Percentiles rank a stretch among this genome's conserved stretches.
Evolutionary conservation across 1,140 invertebrate species (phyloP).

Genomic region (Bombus picipes): DNA sequence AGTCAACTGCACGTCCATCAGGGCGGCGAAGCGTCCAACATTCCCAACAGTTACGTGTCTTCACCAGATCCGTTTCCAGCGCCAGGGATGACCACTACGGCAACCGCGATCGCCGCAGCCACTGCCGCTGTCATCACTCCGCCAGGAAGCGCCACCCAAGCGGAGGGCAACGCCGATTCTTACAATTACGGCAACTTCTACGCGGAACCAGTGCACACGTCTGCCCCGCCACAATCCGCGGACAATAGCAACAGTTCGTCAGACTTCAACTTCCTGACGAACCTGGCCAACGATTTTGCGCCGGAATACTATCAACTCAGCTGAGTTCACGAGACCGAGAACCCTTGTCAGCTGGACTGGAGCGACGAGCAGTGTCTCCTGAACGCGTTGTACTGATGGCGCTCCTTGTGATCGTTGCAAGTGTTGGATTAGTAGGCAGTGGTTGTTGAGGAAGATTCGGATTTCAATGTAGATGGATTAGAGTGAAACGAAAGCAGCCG

Average conservation of each 20-base stretch:
- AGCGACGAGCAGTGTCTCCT: constrained; percentile 79
- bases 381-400: constrained; percentile 78
- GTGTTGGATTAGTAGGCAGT: not conserved
- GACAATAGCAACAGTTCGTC: constrained; percentile 95
- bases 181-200: constrained; percentile 89
- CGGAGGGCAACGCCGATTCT: constrained; percentile 84
- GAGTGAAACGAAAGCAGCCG: not conserved
- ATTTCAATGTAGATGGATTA: not conserved
- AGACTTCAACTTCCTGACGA: constrained; percentile 95
- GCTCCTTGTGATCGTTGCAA: not conserved
- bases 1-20: constrained; percentile 80
- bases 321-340: constrained; percentile 79
- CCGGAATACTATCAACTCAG: constrained; percentile 94
- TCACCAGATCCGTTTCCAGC: constrained; percentile 81
- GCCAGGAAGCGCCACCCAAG: constrained; percentile 83
- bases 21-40: constrained; percentile 82
- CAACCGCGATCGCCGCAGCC: constrained; percentile 84
- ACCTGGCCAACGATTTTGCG: constrained; percentile 94
- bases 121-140: constrained; percentile 85
- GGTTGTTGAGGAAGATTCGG: not conserved
- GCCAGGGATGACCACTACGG: constrained; percentile 82
- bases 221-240: constrained; percentile 83
- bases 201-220: constrained; percentile 82
- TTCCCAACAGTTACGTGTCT: constrained; percentile 81
- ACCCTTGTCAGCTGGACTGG: constrained; percentile 70